phyloP scores from a whole-genome alignment of 2,888 invertebrate genomes.

The Notodonta ziczac region DNA sequence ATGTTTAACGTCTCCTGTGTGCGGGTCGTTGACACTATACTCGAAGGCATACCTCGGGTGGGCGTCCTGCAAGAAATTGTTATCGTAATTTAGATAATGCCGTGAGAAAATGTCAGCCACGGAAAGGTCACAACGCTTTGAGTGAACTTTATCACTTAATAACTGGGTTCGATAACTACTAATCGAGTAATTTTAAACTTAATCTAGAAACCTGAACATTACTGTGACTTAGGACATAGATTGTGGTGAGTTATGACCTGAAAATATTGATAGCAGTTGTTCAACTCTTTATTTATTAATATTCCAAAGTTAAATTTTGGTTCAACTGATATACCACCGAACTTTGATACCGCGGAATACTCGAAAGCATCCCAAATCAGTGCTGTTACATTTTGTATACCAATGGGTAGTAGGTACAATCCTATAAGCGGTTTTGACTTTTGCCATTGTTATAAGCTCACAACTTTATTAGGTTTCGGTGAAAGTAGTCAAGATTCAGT shows the following conservation, averaged over 20 bases:
- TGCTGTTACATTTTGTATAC: too few relatives aligned
- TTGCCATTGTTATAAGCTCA: not conserved
- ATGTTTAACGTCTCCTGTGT: conserved; percentile 90
- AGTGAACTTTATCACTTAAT: conserved; percentile 37
- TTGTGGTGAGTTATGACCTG: too few relatives aligned
- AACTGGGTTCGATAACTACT: conserved; percentile 15
- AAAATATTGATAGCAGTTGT: too few relatives aligned
- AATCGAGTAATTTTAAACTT: conserved; percentile 1
- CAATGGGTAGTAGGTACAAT: too few relatives aligned
- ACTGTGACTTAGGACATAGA: too few relatives aligned
- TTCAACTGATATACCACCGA: too few relatives aligned
- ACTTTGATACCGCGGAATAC: too few relatives aligned
- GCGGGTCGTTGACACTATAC: conserved; percentile 89
- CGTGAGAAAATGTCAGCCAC: conserved; percentile 56
- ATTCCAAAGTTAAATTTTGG: too few relatives aligned
- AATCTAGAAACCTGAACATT: too few relatives aligned
- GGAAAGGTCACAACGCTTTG: conserved; percentile 44
- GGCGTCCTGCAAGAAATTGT: conserved; percentile 78
- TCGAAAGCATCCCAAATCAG: too few relatives aligned
- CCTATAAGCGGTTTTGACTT: too few relatives aligned
- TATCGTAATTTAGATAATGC: conserved; percentile 46
- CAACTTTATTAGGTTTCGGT: conserved; percentile 23
- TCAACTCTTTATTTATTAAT: too few relatives aligned
- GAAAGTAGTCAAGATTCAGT: conserved; percentile 39
- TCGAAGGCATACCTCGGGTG: conserved; percentile 89